Base-by-base conservation (phyloP, 2,113 vertebrate genomes). In the Dasyprocta punctata region DNA sequence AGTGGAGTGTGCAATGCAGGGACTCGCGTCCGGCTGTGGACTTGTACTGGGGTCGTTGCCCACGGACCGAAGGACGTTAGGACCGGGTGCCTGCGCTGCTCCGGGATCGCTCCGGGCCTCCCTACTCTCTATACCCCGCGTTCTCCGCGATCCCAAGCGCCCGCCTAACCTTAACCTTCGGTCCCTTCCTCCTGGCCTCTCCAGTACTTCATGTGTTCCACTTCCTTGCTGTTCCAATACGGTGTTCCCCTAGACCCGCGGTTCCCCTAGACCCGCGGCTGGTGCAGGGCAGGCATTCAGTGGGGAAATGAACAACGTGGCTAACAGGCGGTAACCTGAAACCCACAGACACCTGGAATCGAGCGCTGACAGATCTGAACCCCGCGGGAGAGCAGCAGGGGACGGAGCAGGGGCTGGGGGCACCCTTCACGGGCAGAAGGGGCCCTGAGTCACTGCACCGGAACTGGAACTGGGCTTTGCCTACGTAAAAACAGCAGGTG, bases 11-110 rank as follows among this genome's bases (percentile, higher is more conserved):
- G 65, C 16, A 3, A 17, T 24, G 3, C 4, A 7, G 17, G 61
- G 12, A 0, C 1, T 2, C 1, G 19, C 19, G 47, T 7, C 9
- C 3, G 17, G 19, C 19, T n/a, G 47, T 13, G 47, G 11, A 9
- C 33, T 6, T 5, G 2, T 19, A 7, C 30, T 36, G 58, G 82
- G 82, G 20, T 16, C 16, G 26, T 33, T 12, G 14, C 3, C 38
- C 4, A 14, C 0, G 2, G 7, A 11, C 7, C 7, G 3, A 20
- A 65, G 84, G 84, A 7, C 1, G 61, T 49, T 10, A 0, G 44
- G 33, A 22, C 61, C 44, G 6, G 61, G 3, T 5, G 49, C 49
- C 77, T 47, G 26, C 44, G 44, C 75, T 30, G 13, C n/a, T 38
- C 67, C 8, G 69, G n/a, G n/a, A 73, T 22, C 38, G 19, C 13